Evolutionary conservation across 2,888 invertebrate species (phyloP).

Genomic region (Patella ulyssiponensis): DNA sequence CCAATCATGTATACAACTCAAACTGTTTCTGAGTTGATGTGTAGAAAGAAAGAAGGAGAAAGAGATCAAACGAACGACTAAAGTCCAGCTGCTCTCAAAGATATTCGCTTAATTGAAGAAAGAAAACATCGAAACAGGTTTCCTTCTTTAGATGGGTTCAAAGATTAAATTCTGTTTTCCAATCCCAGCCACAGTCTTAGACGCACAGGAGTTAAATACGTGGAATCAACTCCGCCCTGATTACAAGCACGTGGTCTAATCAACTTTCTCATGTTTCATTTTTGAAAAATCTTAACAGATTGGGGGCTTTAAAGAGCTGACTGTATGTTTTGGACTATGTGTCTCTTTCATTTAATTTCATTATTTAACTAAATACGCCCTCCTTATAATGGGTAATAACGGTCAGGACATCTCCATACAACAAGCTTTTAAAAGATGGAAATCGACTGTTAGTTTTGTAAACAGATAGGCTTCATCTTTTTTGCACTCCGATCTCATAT

Average conservation of each 20-base stretch:
- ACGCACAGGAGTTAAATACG: too few species aligned
- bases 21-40: too few species aligned
- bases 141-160: too few species aligned
- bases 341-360: neutral
- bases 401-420: neutral
- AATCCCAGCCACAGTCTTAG: too few species aligned
- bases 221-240: neutral
- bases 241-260: neutral
- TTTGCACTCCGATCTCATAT: neutral
- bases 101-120: too few species aligned
- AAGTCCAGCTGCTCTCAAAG: too few species aligned
- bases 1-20: too few species aligned
- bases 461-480: constrained; percentile 5
- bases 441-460: neutral
- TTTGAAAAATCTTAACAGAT: neutral
- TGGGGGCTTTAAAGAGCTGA: neutral
- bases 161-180: too few species aligned
- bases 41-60: too few species aligned
- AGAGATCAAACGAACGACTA: too few species aligned
- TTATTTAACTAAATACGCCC: neutral
- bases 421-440: too few species aligned
- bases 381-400: neutral
- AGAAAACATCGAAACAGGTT: too few species aligned
- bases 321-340: neutral
- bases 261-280: neutral